Percentiles rank a stretch among this genome's conserved stretches.
Evolutionary conservation across 2,113 vertebrate genomes (phyloP).

Genomic region (Amphiprion ocellaris): DNA sequence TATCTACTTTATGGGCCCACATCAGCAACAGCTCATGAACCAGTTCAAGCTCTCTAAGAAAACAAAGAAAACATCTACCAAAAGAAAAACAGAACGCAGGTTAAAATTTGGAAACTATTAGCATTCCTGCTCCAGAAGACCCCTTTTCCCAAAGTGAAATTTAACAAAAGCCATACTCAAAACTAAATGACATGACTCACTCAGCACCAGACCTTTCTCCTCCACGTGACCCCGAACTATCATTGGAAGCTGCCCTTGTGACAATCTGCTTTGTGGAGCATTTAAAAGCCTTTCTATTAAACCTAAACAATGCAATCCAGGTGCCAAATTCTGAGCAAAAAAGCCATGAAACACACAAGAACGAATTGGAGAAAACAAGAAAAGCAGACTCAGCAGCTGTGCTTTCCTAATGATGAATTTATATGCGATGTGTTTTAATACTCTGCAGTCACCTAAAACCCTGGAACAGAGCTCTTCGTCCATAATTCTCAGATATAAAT

Average conservation of each 20-base stretch:
- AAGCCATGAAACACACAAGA: constrained; percentile 21
- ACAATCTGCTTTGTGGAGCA: constrained; percentile 35
- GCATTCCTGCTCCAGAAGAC: not conserved
- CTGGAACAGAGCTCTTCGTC: constrained; percentile 59
- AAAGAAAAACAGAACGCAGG: not conserved
- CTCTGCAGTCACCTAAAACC: constrained; percentile 69
- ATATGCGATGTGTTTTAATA: constrained; percentile 72
- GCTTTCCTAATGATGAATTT: constrained; percentile 63
- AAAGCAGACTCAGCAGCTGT: constrained; percentile 65
- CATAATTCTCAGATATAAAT: constrained; percentile 69
- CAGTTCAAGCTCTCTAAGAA: not conserved
- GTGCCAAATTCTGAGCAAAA: constrained; percentile 35
- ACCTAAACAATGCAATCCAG: constrained; percentile 32
- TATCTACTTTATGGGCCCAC: not conserved
- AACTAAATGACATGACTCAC: constrained; percentile 8
- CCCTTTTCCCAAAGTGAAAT: constrained; percentile 11
- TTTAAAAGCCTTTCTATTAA: constrained; percentile 12
- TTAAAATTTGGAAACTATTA: constrained; percentile 17
- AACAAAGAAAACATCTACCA: not conserved
- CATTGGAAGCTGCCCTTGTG: constrained; percentile 1
- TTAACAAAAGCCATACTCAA: constrained; percentile 10
- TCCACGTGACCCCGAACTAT: constrained; percentile 15
- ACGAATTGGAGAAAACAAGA: constrained; percentile 9
- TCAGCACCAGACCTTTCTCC: not conserved
- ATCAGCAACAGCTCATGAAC: not conserved